Evolutionary conservation across 2,113 vertebrate species (phyloP).

Genomic region (Micromys minutus): DNA sequence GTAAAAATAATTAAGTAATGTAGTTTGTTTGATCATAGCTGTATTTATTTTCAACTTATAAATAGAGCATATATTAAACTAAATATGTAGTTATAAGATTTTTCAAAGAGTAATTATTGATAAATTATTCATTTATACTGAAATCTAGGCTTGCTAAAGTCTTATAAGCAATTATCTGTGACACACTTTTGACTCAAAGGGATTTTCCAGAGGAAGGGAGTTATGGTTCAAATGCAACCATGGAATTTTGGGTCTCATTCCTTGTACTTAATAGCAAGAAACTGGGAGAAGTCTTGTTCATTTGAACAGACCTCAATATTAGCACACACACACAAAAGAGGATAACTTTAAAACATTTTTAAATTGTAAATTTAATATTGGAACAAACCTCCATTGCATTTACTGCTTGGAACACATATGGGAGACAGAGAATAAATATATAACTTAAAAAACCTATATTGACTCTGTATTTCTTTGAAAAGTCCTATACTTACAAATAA

Average conservation of each 20-base stretch:
- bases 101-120: not conserved
- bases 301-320: not conserved
- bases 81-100: not conserved
- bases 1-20: not conserved
- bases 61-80: not conserved
- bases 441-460: not conserved
- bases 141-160: not conserved
- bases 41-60: not conserved
- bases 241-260: not conserved
- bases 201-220: not conserved
- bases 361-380: conserved; percentile 24
- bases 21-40: not conserved
- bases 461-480: not conserved
- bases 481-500: not conserved
- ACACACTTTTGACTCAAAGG: not conserved
- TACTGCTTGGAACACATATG: not conserved
- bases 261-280: not conserved
- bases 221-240: not conserved
- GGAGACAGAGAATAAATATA: not conserved
- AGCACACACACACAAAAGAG: not conserved
- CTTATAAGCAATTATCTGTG: not conserved
- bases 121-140: not conserved
- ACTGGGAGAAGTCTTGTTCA: not conserved
- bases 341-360: not conserved
- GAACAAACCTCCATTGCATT: not conserved